These are phyloP conservation scores for Proisotoma minuta DNA, from an alignment of 2,888 invertebrate genomes.

Conservation along the genomic window DNA sequence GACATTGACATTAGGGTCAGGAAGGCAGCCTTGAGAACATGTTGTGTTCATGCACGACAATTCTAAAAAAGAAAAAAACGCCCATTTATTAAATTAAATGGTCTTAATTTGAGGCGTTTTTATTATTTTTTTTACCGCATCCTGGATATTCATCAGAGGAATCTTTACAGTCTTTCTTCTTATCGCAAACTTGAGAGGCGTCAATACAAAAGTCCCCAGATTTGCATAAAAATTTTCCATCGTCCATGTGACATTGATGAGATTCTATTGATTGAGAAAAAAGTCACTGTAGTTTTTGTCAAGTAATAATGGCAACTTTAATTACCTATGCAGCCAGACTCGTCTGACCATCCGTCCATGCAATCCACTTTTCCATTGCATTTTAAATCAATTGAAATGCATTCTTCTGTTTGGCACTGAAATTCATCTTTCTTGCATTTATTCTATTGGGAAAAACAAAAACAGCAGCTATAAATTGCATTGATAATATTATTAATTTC, in stretches of 20 bases:
- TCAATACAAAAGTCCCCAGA: constrained; percentile 53
- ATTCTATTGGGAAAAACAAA: too few relatives aligned
- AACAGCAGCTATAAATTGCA: neutral
- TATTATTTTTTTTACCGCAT: too few relatives aligned
- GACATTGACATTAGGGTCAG: constrained; percentile 20
- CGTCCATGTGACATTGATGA: constrained; percentile 26
- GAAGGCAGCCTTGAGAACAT: constrained; percentile 39
- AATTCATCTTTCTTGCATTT: constrained; percentile 79
- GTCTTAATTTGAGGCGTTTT: too few relatives aligned
- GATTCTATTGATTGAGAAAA: too few relatives aligned
- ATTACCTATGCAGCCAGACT: constrained; percentile 27
- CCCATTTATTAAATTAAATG: too few relatives aligned
- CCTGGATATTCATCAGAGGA: constrained; percentile 64
- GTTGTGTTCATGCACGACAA: constrained; percentile 23
- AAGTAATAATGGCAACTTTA: too few relatives aligned
- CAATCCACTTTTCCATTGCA: constrained; percentile 54
- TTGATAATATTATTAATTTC: neutral
- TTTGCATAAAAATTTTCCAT: constrained; percentile 37
- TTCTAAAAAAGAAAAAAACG: too few relatives aligned
- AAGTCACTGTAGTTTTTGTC: too few relatives aligned
- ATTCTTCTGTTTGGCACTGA: constrained; percentile 49
- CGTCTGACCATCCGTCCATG: constrained; percentile 52
- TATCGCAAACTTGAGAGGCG: constrained; percentile 57
- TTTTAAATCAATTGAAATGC: constrained; percentile 52
- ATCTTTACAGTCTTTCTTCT: constrained; percentile 58